These are phyloP conservation scores for Scyliorhinus canicula DNA, from an alignment of 2,797 vertebrate genomes.

Conservation along the genomic window DNA sequence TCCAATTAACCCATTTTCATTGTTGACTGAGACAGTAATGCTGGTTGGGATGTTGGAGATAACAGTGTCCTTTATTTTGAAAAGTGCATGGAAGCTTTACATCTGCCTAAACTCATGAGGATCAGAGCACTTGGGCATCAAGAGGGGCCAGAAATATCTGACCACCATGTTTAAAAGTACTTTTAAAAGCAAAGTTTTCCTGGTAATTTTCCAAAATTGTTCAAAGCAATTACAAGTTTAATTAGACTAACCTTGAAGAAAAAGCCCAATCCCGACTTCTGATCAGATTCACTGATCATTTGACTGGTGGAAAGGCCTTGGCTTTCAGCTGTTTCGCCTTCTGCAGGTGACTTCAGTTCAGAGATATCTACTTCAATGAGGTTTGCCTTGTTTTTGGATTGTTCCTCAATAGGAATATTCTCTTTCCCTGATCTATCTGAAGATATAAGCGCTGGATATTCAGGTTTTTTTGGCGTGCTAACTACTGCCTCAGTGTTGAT, in stretches of 20 bases:
- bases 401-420: conserved; percentile 55
- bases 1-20: not conserved
- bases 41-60: not conserved
- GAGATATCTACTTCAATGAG: conserved; percentile 87
- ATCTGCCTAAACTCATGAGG: not conserved
- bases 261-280: conserved; percentile 80
- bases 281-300: conserved; percentile 58
- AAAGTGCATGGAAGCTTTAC: not conserved
- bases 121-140: not conserved
- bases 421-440: conserved; percentile 59
- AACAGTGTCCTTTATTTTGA: not conserved
- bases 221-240: not conserved
- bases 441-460: conserved; percentile 42
- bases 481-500: conserved; percentile 56
- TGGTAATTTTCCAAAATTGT: not conserved
- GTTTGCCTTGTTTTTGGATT: conserved; percentile 62
- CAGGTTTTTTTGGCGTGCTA: conserved; percentile 49
- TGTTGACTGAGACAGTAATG: not conserved
- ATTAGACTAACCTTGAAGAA: conserved; percentile 78
- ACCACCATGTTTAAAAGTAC: not conserved
- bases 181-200: not conserved
- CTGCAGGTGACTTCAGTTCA: conserved; percentile 63
- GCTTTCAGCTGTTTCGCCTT: conserved; percentile 52
- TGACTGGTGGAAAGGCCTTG: conserved; percentile 49
- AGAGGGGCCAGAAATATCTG: not conserved